Percentiles rank a stretch among this genome's conserved stretches.
phyloP scores from a whole-genome alignment of 2,888 invertebrate species.

The Folsomia manolachei region DNA sequence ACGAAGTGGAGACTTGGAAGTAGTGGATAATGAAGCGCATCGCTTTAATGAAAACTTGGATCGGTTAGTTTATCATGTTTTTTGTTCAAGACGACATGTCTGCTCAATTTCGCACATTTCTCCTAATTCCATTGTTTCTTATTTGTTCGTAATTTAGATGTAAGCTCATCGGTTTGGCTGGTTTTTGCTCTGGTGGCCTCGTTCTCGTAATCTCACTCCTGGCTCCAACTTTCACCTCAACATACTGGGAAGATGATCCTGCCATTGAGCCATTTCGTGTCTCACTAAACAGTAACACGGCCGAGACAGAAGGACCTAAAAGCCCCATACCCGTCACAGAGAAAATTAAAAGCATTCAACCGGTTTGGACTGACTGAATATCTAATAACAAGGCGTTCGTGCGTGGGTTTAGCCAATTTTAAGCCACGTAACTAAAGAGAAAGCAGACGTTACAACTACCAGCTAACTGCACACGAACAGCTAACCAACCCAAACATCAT shows the following conservation, averaged over 20 bases:
- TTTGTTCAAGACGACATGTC: no score
- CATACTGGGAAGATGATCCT: constrained; percentile 54
- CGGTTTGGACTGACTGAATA: constrained; percentile 52
- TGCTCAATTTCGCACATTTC: no score
- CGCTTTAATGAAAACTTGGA: constrained; percentile 56
- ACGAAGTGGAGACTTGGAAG: constrained; percentile 53
- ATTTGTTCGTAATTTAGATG: no score
- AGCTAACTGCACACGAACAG: background rate
- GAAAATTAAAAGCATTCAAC: constrained; percentile 51
- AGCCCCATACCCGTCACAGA: constrained; percentile 51
- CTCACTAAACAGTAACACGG: constrained; percentile 20
- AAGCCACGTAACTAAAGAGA: no score
- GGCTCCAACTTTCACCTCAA: constrained; percentile 56
- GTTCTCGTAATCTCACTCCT: constrained; percentile 56
- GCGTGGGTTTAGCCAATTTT: no score
- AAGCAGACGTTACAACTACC: background rate
- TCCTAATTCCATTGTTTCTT: no score
- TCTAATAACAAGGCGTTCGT: background rate
- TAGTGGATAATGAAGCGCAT: constrained; percentile 55
- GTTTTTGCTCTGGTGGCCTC: constrained; percentile 58
- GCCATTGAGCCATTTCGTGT: constrained; percentile 47
- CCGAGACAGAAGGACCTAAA: constrained; percentile 35
- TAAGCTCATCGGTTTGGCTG: constrained; percentile 56
- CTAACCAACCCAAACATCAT: background rate
- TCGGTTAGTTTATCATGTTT: no score